phyloP scores from a whole-genome alignment of 2,888 invertebrate species.

The Chironomus riparius region DNA sequence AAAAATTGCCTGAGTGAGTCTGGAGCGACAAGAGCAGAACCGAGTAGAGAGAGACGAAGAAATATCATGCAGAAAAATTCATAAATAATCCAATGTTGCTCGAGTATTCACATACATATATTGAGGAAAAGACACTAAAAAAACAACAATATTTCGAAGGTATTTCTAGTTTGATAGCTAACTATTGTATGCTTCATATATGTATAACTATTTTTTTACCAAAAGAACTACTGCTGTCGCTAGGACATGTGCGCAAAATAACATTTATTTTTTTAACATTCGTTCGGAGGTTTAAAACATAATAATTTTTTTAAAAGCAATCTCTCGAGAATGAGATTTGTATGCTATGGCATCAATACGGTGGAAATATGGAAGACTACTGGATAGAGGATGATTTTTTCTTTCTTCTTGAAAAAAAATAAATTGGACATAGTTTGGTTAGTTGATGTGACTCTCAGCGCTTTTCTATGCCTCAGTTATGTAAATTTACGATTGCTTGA shows the following conservation, averaged over 20 bases:
- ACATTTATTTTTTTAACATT: not conserved
- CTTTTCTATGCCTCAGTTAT: too few species aligned
- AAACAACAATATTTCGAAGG: not conserved
- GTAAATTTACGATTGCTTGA: too few species aligned
- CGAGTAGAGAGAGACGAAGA: not conserved
- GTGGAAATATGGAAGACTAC: not conserved
- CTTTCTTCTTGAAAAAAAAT: too few species aligned
- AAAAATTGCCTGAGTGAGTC: not conserved
- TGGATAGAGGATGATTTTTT: not conserved
- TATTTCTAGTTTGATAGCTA: not conserved
- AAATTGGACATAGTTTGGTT: too few species aligned
- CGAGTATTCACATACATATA: not conserved
- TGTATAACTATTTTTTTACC: not conserved
- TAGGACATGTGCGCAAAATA: slow-evolving; percentile 10
- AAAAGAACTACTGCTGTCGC: not conserved
- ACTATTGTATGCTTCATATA: not conserved
- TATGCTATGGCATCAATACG: slow-evolving; percentile 1
- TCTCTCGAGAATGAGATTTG: slow-evolving; percentile 4
- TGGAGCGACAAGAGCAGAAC: not conserved
- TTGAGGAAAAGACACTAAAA: not conserved
- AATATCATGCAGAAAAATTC: slow-evolving; percentile 20
- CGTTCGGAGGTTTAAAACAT: slow-evolving; percentile 9
- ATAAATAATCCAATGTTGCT: slow-evolving; percentile 20
- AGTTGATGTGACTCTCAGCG: too few species aligned
- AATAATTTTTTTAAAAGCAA: slow-evolving; percentile 24